Base-by-base conservation (phyloP, 2,797 vertebrate species). In the Phataginus tetradactyla region DNA sequence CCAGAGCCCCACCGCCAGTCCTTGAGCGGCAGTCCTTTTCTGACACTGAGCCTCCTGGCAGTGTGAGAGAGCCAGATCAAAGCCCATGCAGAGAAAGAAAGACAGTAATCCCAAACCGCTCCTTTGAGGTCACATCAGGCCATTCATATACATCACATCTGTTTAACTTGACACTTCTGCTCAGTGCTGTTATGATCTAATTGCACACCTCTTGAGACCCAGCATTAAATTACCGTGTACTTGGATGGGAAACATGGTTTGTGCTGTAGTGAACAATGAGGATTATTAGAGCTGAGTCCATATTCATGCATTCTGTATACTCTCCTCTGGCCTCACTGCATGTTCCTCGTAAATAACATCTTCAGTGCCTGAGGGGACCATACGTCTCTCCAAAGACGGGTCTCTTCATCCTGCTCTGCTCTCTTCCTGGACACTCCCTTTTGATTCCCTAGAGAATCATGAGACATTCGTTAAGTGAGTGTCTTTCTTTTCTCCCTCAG, bases 41-140 rank as follows among this genome's bases (percentile, higher is more conserved):
- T 37, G 45, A 93, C 45, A 0, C 25, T 1, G 71, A 69, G 45
- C 57, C 90, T 63, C 92, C 95, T 83, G 59, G 75, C 59, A 45
- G 57, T 63, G 53, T 39, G 61, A 90, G 75, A 71, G 53, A 18
- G 42, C 15, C 83, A 84, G 97, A 91, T 79, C 92, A 93, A 89
- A 96, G 93, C 42, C 79, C 83, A 49, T 59, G 94, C 66, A 61
- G 77, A 91, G 49, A 96, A 77, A 90, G 91, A 77, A 64, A 75
- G 88, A 91, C 92, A 96, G 86, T 75, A 85, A 94, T 84, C 86
- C 71, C 87, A 84, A 69, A 83, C 34, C 27, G 42, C 49, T 90
- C 49, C 90, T 97, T 93, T 94, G 97, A 93, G 94, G 87, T 97
- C 90, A 90, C 85, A 57, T 90, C 86, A 91, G 86, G 81, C 72